Evolutionary conservation across 2,888 invertebrate genomes (phyloP), one percentile per base, ranked within the genome.

Genomic region (Phanerotoma sp.): DNA sequence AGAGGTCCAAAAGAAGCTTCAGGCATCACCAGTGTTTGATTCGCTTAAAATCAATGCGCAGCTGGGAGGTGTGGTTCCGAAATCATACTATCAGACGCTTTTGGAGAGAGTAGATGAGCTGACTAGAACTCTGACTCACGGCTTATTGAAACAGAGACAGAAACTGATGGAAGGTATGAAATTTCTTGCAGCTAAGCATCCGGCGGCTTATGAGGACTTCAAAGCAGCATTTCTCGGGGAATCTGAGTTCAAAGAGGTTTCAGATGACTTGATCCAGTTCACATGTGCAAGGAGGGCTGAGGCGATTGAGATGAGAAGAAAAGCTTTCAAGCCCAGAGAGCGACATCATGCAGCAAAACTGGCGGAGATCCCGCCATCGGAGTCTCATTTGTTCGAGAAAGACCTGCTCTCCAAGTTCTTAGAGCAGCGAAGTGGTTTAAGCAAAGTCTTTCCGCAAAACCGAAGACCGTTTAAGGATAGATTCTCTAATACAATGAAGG

Each of bases 241-340:
- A 3, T 51, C 44, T 1, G 3, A 18, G 9, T 33, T 58, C 5
- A 51, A 52, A 40, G 25, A 30, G 9, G 20, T 54, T 10, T 58
- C 51, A 1, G 52, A 54, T 21, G 45, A 54, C 7, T 18, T 54
- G 11, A 32, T 58, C 1, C 54, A 58, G 2, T 55, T 38, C 18
- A 45, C 54, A 18, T 58, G 58, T 33, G 52, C 51, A 3, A 25
- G 40, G 20, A 44, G 58, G 40, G 48, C 54, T 4, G 54, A 55
- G 25, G 20, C 49, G 4, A 48, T 58, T 13, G 51, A 51, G 25
- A 20, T 33, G 37, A 46, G 58, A 21, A 51, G 51, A 20, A 47
- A 44, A 11, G 1, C 13, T 10, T 51, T 51, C n/a, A 57, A 51
- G 13, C 25, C 58, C 5, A 48, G 13, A 9, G 49, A 51, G 3